Percentiles rank a stretch among this genome's conserved stretches.
phyloP scores from a whole-genome alignment of 1,140 invertebrate species.

The Drosophila nannoptera region DNA sequence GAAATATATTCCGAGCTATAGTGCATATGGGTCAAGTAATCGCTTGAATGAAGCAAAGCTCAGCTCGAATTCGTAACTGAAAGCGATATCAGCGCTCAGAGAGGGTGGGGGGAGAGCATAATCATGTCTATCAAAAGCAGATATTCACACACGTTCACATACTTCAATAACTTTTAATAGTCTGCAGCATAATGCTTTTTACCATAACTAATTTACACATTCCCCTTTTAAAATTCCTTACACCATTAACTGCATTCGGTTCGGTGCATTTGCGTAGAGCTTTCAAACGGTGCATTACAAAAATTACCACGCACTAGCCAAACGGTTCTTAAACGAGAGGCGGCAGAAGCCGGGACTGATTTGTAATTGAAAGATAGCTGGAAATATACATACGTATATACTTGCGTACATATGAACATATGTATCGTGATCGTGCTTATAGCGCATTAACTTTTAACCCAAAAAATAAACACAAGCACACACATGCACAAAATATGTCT shows the following conservation, averaged over 20 bases:
- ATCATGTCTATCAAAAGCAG: too few relatives aligned
- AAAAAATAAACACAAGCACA: constrained; percentile 33
- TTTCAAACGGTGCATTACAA: constrained; percentile 11
- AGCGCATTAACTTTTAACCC: constrained; percentile 67
- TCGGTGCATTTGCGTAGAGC: neutral
- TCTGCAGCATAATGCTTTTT: neutral
- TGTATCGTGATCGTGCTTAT: constrained; percentile 45
- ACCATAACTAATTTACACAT: neutral
- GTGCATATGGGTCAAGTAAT: neutral
- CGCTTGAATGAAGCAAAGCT: neutral
- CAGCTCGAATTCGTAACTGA: neutral
- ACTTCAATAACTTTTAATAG: too few relatives aligned
- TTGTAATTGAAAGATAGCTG: constrained; percentile 58
- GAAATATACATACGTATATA: constrained; percentile 26
- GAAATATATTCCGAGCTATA: constrained; percentile 14
- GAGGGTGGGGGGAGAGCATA: neutral
- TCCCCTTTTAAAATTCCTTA: neutral
- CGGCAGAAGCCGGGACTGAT: constrained; percentile 12
- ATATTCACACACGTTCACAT: too few relatives aligned
- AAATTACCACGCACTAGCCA: constrained; percentile 12
- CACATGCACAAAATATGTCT: constrained; percentile 33
- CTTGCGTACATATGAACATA: neutral
- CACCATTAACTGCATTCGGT: neutral
- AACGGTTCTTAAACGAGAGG: constrained; percentile 1
- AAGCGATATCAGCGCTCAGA: neutral